These are phyloP conservation scores for Anoplophora glabripennis DNA, from an alignment of 1,140 invertebrate genomes.

Conservation along the genomic window DNA sequence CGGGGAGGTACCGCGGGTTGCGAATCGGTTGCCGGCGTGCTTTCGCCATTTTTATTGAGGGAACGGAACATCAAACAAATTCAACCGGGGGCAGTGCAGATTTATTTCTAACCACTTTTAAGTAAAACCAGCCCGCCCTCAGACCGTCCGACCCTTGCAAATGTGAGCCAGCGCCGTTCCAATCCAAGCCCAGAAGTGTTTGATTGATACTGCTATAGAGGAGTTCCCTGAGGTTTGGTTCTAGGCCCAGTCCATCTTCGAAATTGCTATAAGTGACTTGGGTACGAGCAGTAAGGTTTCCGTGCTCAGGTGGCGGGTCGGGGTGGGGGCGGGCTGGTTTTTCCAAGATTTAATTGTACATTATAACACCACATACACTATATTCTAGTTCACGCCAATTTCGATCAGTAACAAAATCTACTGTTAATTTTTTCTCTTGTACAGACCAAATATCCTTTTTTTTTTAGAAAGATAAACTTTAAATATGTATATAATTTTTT, in stretches of 20 bases:
- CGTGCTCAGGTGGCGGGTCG: neutral
- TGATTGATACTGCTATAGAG: constrained; percentile 12
- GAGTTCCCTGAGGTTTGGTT: constrained; percentile 17
- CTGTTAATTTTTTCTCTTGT: constrained; percentile 28
- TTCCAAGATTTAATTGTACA: constrained; percentile 23
- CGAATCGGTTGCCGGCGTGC: neutral
- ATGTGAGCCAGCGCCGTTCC: neutral
- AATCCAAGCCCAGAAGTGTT: constrained; percentile 10
- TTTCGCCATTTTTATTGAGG: constrained; percentile 26
- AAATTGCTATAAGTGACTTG: too few relatives aligned
- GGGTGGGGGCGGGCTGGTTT: neutral
- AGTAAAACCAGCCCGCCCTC: constrained; percentile 15
- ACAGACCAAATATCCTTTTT: constrained; percentile 37
- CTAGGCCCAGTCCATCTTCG: constrained; percentile 12
- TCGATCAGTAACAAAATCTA: constrained; percentile 45
- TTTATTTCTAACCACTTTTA: constrained; percentile 27
- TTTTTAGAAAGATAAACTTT: constrained; percentile 46
- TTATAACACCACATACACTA: constrained; percentile 36
- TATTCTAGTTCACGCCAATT: constrained; percentile 44
- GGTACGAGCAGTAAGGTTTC: too few relatives aligned
- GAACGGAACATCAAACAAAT: constrained; percentile 35
- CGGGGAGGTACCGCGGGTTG: neutral
- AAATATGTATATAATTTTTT: constrained; percentile 42
- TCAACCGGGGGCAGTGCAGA: constrained; percentile 34
- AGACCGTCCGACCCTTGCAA: neutral